Base-by-base conservation (phyloP, 1,140 invertebrate genomes). In the Scaptomyza hsui region DNA sequence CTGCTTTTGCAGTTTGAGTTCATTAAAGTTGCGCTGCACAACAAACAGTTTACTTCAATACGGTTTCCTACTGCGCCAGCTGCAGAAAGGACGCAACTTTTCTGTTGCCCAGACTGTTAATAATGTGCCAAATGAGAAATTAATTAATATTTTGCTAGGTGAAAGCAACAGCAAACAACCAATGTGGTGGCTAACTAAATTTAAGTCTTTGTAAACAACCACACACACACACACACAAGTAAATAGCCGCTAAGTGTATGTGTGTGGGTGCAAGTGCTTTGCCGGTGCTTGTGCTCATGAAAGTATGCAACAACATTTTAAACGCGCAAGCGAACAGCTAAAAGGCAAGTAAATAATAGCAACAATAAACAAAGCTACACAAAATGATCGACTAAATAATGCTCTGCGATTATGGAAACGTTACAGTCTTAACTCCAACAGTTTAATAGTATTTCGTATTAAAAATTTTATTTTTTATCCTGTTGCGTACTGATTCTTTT, bases 21-120 rank as follows among this genome's bases (percentile, higher is more conserved):
- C 72, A 76, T 85, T 76, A 76, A 79, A 79, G 80, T 79, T 68
- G 56, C 57, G 45, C 41, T 47, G 21, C 15, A 62, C 29, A 80
- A 67, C 49, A 77, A 74, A 74, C 60, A 29, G 6, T 82, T 74
- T 70, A 29, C 53, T 57, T 18, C 41, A 49, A 53, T 48, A 52
- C 16, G 41, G 21, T 9, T 29, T 49, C 4, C 4, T 16, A 39
- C 26, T 7, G 26, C 26, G 32, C 26, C 35, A 64, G 45, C 16
- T 60, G 26, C 7, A 9, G n/a, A 18, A 29, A 56, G 19, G 13
- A 26, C 15, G 10, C 15, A 67, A 76, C 52, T 81, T 72, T 80
- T 45, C n/a, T 10, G 37, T 60, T 41, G 41, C 19, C 24, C 47
- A 65, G 59, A 7, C 29, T 24, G n/a, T 73, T 74, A 80, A 74